These are phyloP conservation scores for Sisyra nigra DNA, from an alignment of 2,888 invertebrate species.

Conservation along the genomic window DNA sequence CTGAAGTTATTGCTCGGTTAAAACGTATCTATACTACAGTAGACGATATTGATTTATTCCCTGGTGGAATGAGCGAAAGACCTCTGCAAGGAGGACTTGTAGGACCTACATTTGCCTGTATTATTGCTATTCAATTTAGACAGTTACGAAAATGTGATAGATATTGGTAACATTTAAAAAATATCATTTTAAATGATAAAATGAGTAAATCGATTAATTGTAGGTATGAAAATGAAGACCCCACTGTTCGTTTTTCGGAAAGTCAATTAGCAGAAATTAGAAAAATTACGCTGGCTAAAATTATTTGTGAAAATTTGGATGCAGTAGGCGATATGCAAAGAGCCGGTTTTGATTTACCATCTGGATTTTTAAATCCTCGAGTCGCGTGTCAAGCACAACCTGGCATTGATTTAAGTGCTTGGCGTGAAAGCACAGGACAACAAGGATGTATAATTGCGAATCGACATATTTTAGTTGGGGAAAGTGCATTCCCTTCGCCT, in stretches of 20 bases:
- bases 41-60: constrained; percentile 92
- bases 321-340: constrained; percentile 71
- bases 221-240: constrained; percentile 76
- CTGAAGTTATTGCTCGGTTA: constrained; percentile 61
- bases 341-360: constrained; percentile 79
- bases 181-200: constrained; percentile 4
- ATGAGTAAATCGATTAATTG: constrained; percentile 10
- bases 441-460: constrained; percentile 73
- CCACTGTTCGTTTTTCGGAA: constrained; percentile 64
- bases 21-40: constrained; percentile 75
- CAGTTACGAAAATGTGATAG: constrained; percentile 85
- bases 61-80: constrained; percentile 82
- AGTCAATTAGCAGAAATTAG: constrained; percentile 77
- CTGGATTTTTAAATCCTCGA: constrained; percentile 79
- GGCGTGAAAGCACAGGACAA: constrained; percentile 55
- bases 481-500: constrained; percentile 76
- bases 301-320: constrained; percentile 84
- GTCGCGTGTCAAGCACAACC: constrained; percentile 72
- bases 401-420: constrained; percentile 62
- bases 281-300: constrained; percentile 68
- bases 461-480: constrained; percentile 60
- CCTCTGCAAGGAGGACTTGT: constrained; percentile 81
- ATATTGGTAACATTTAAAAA: constrained; percentile 57
- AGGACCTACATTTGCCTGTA: constrained; percentile 88
- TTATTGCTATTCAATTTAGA: constrained; percentile 88